Base-by-base conservation (phyloP, 2,888 invertebrate species). In the Rhodophaea formosa region DNA sequence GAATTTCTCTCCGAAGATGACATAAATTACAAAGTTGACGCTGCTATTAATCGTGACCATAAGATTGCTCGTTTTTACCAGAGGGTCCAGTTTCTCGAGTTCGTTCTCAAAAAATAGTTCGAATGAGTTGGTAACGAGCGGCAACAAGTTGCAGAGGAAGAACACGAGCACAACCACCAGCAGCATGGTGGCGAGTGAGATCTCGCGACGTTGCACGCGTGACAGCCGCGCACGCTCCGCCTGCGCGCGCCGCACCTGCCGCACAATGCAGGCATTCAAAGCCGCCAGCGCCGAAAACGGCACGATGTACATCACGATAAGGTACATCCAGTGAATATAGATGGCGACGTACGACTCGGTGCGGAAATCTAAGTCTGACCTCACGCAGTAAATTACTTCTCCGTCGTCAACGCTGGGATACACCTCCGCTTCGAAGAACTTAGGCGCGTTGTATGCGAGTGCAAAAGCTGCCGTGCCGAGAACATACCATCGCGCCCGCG, bases 1-100 rank as follows among this genome's bases (percentile, higher is more conserved):
- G 90, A 99, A 99, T 83, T 99, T 98, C 82, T 98, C 97, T 1
- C 99, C 99, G 83, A 99, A 98, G 67, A 98, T 98, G 66, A 98
- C 98, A 91, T 99, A 99, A 72, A 99, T 98, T 66, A 99, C 95
- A 84, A 99, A 99, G 89, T 99, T 99, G 63, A 98, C 97, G 78
- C 98, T 98, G 77, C 98, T 98, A 92, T 99, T 99, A 81, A 99
- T 95, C 64, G 98, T 98, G 58, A 99, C 98, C 63, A 99, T 93
- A 58, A 99, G 93, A 88, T 99, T 99, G 77, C 96, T 97, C 42
- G 94, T 93, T 75, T 96, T 95, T 56, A 97, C 95, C 71, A 97
- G 91, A 73, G 94, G 93, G 70, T 95, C 94, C 66, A 90, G 81
- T 58, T 76, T 73, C 61, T 88, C 88, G 60, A 89, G 82, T 58